phyloP scores from a whole-genome alignment of 2,888 invertebrate genomes.

The Brachypalpus laphriformis region DNA sequence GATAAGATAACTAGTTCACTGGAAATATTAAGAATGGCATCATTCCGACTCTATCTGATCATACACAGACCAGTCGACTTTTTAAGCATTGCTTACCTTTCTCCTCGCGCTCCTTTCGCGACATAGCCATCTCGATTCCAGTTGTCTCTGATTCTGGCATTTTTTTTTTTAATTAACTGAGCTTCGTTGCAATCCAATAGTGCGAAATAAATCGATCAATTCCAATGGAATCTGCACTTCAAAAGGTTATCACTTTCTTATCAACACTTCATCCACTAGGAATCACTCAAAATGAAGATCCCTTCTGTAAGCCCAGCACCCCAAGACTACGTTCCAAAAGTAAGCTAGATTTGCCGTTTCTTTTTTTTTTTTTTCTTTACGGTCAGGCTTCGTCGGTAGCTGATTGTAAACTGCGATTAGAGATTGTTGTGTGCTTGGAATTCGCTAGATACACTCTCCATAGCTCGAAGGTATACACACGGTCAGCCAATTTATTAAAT shows the following conservation, averaged over 20 bases:
- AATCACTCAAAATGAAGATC: not conserved
- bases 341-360: not conserved
- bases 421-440: constrained; percentile 19
- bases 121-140: constrained; percentile 65
- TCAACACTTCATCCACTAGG: constrained; percentile 12
- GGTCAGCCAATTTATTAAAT: constrained; percentile 2
- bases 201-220: not conserved
- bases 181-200: not conserved
- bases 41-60: no score
- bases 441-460: constrained; percentile 26
- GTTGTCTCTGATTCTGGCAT: constrained; percentile 63
- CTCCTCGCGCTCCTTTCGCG: constrained; percentile 65
- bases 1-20: no score
- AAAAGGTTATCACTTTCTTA: constrained; percentile 18
- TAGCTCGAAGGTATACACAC: not conserved
- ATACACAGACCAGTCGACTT: not conserved
- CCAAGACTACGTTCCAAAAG: not conserved
- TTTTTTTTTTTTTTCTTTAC: not conserved
- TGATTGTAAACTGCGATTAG: constrained; percentile 37
- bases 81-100: constrained; percentile 50
- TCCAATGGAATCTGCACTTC: not conserved
- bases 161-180: no score
- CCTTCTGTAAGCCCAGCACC: not conserved
- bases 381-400: not conserved
- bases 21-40: no score